Percentiles rank a stretch among this genome's conserved stretches.
These are phyloP conservation scores for Pseudorhiza aurosa DNA, from an alignment of 30 jellyfish, hydroid and myxozoan genomes.

Conservation along the genomic window DNA sequence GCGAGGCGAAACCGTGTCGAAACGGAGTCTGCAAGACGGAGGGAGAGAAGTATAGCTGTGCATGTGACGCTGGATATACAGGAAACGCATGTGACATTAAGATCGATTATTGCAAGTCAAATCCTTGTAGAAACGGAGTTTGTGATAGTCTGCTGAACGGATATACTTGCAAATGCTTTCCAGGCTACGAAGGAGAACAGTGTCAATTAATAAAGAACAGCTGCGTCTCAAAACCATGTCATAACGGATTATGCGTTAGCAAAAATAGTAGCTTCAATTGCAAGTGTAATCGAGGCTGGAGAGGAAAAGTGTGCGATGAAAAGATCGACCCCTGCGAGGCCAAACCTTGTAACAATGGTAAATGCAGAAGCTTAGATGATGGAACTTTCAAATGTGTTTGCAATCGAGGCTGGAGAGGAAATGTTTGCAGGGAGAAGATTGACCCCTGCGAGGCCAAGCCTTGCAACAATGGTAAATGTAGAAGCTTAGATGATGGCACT, in stretches of 20 bases:
- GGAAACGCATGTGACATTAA: slow-evolving; percentile 42
- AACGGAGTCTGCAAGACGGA: slow-evolving; percentile 31
- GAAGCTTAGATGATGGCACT: neutral
- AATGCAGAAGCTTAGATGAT: neutral
- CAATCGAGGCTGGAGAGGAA: slow-evolving; percentile 23
- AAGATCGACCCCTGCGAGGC: slow-evolving; percentile 37
- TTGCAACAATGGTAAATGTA: slow-evolving; percentile 7
- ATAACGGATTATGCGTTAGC: slow-evolving; percentile 30
- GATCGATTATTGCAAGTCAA: slow-evolving; percentile 25
- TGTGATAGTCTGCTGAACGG: slow-evolving; percentile 40
- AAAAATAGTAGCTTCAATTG: slow-evolving; percentile 21
- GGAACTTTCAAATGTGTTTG: slow-evolving; percentile 10
- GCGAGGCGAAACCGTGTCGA: slow-evolving; percentile 41
- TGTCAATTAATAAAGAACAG: slow-evolving; percentile 20
- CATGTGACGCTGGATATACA: slow-evolving; percentile 44
- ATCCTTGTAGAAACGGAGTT: slow-evolving; percentile 60
- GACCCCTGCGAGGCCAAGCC: slow-evolving; percentile 22
- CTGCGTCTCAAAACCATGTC: slow-evolving; percentile 52
- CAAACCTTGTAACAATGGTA: slow-evolving; percentile 29
- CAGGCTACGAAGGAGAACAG: slow-evolving; percentile 17
- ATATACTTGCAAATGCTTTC: slow-evolving; percentile 39
- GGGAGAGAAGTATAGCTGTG: neutral
- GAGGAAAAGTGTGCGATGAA: slow-evolving; percentile 41
- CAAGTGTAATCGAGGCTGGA: slow-evolving; percentile 42
- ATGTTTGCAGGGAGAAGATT: neutral